Percentiles rank a stretch among this genome's conserved stretches.
phyloP scores from a whole-genome alignment of 2,797 vertebrate genomes.

The Spondyliosoma cantharus region DNA sequence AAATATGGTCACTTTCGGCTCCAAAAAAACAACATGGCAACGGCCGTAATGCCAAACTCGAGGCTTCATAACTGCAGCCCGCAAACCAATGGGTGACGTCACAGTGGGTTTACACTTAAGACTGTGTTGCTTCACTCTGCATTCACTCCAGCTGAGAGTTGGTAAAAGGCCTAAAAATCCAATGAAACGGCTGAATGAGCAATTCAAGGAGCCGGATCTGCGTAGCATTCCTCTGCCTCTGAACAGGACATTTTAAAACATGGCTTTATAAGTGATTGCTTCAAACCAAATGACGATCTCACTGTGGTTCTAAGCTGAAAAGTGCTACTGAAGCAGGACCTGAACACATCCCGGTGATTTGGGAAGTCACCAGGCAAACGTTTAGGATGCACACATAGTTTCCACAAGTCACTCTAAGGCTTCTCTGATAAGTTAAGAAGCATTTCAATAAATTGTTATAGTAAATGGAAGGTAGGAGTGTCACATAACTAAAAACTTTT shows the following conservation, averaged over 20 bases:
- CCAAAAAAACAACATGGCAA: too few species aligned
- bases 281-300: conserved; percentile 28
- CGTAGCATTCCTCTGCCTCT: neutral
- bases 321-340: conserved; percentile 20
- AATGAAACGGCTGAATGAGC: conserved; percentile 26
- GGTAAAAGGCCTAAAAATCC: conserved; percentile 12
- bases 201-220: conserved; percentile 32
- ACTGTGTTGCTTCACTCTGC: neutral
- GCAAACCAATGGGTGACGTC: too few species aligned
- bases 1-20: too few species aligned
- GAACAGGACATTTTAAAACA: conserved; percentile 2
- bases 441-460: conserved; percentile 25
- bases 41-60: too few species aligned
- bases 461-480: neutral
- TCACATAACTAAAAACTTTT: conserved; percentile 26
- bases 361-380: conserved; percentile 39
- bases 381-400: conserved; percentile 25
- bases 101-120: neutral
- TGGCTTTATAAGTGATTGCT: neutral
- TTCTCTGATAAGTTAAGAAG: conserved; percentile 42
- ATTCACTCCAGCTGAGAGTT: neutral
- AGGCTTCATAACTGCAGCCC: too few species aligned
- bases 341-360: conserved; percentile 19
- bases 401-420: conserved; percentile 34
- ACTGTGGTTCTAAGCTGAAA: conserved; percentile 27